Evolutionary conservation across 2,888 invertebrate genomes (phyloP).

Genomic region (Polyommatus icarus): DNA sequence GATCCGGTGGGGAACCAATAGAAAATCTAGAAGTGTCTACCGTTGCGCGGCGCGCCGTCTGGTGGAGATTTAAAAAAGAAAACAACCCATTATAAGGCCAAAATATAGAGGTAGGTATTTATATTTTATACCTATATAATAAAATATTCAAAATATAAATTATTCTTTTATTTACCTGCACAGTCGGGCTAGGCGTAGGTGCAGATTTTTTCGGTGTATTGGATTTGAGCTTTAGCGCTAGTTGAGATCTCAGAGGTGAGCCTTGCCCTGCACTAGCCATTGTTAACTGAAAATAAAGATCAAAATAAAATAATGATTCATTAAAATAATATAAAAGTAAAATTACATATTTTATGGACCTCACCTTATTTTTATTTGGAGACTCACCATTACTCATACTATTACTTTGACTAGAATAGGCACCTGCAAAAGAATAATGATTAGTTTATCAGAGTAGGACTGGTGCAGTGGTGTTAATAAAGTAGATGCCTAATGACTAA

Average conservation of each 20-base stretch:
- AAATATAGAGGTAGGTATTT: too few relatives aligned
- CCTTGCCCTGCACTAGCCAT: conserved; percentile 84
- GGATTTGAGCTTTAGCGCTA: conserved; percentile 84
- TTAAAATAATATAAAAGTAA: too few relatives aligned
- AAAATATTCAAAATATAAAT: not conserved
- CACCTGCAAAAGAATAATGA: conserved; percentile 52
- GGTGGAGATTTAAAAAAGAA: too few relatives aligned
- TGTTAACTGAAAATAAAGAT: conserved; percentile 59
- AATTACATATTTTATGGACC: not conserved
- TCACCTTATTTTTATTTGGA: conserved; percentile 71
- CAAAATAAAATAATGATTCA: conserved; percentile 28
- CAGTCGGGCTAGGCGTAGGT: conserved; percentile 70
- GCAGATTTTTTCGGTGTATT: conserved; percentile 76
- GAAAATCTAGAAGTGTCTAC: too few relatives aligned
- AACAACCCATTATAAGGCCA: too few relatives aligned
- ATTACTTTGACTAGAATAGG: conserved; percentile 66
- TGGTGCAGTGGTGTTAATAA: too few relatives aligned
- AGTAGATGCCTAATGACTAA: too few relatives aligned
- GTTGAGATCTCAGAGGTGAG: conserved; percentile 85
- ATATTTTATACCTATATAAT: too few relatives aligned
- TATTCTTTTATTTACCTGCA: conserved; percentile 57
- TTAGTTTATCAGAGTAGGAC: not conserved
- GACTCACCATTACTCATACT: conserved; percentile 69
- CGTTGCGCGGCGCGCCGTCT: too few relatives aligned
- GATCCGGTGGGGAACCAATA: too few relatives aligned